Evolutionary conservation across 2,888 invertebrate genomes (phyloP).

Genomic region (Sminthurides aquaticus): DNA sequence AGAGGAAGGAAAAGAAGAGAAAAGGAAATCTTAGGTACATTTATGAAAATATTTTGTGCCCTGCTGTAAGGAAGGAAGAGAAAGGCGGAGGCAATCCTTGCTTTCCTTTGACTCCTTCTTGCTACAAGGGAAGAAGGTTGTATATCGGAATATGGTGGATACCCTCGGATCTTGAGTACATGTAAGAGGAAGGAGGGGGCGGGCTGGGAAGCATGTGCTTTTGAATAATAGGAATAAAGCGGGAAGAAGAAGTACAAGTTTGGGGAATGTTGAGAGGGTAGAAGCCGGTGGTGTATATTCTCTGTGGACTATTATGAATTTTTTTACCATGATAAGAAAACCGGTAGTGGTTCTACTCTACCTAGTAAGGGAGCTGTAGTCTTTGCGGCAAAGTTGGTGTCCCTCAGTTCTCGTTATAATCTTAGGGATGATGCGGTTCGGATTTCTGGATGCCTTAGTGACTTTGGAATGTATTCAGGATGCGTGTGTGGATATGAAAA

Average conservation of each 20-base stretch:
- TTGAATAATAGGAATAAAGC: not conserved
- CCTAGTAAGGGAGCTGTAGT: not conserved
- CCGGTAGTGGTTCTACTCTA: too few relatives aligned
- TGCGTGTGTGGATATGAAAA: not conserved
- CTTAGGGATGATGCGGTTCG: not conserved
- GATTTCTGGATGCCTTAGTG: not conserved
- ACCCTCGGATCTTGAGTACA: too few relatives aligned
- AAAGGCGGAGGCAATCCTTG: not conserved
- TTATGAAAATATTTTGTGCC: not conserved
- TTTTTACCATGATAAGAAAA: not conserved
- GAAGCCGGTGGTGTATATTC: not conserved
- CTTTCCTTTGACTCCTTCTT: too few relatives aligned
- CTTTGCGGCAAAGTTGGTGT: not conserved
- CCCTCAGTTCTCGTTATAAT: not conserved
- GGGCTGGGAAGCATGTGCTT: too few relatives aligned
- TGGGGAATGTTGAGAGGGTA: not conserved
- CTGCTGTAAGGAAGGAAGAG: too few relatives aligned
- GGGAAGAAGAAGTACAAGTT: not conserved
- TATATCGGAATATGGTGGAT: too few relatives aligned
- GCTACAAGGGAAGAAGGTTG: too few relatives aligned
- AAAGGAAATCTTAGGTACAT: not conserved
- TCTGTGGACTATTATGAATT: not conserved
- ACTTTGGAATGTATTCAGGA: not conserved
- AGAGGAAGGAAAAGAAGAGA: too few relatives aligned
- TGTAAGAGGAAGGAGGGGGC: too few relatives aligned